Conservation (phyloP, 2,113 vertebrate genomes). For the Podilymbus podiceps region DNA sequence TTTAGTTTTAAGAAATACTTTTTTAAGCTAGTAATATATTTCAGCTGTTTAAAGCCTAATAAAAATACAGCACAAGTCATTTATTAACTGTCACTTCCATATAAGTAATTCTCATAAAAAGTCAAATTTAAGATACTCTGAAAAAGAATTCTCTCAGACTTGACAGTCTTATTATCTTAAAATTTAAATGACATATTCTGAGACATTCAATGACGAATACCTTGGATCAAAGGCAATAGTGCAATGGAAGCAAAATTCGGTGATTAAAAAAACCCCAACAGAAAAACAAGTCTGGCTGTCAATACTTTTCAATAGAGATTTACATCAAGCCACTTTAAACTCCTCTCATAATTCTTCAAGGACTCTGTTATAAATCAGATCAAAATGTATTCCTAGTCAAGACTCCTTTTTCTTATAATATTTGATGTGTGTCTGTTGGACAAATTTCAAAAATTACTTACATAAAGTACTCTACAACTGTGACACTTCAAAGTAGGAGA, state of each 20-base stretch:
- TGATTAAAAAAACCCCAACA: background rate
- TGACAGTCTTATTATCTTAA: background rate
- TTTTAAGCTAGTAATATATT: background rate
- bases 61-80: constrained; percentile 6
- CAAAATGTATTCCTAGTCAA: background rate
- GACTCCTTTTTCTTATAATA: background rate
- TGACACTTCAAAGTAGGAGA: background rate
- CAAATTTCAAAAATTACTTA: background rate
- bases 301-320: constrained; percentile 34
- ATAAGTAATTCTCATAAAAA: background rate
- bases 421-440: background rate
- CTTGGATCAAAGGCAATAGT: background rate
- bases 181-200: constrained; percentile 3
- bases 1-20: background rate
- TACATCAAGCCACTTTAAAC: constrained; percentile 33
- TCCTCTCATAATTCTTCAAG: constrained; percentile 21
- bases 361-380: constrained; percentile 5
- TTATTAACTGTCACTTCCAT: constrained; percentile 12
- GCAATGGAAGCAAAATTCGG: background rate
- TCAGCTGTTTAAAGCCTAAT: constrained; percentile 21
- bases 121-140: constrained; percentile 7
- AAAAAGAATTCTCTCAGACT: background rate
- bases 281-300: background rate
- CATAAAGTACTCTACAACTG: background rate
- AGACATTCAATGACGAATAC: background rate